Evolutionary conservation across 2,797 vertebrate species (phyloP).

Genomic region (Spatula clypeata): DNA sequence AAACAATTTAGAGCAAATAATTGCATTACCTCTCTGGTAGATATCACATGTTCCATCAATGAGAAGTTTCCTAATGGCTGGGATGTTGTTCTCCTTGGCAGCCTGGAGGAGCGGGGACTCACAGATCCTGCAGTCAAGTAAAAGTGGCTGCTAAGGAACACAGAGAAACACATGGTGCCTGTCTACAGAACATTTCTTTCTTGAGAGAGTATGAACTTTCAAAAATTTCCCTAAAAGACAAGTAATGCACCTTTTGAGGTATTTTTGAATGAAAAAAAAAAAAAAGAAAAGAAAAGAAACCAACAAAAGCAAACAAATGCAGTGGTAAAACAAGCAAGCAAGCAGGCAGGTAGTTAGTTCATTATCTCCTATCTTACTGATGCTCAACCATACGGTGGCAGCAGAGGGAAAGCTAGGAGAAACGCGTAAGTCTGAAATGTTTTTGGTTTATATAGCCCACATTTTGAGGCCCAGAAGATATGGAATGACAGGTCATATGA

Average conservation of each 20-base stretch:
- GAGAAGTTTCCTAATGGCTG: constrained; percentile 90
- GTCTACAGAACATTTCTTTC: neutral
- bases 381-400: neutral
- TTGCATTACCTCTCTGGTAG: constrained; percentile 89
- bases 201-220: neutral
- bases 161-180: neutral
- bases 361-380: neutral
- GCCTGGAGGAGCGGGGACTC: constrained; percentile 94
- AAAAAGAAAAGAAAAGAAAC: neutral
- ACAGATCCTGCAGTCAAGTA: constrained; percentile 83
- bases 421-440: rapidly evolving
- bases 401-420: neutral
- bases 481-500: rapidly evolving
- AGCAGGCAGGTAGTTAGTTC: neutral
- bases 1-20: neutral
- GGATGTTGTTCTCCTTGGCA: constrained; percentile 90
- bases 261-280: neutral
- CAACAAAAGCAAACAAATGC: rapidly evolving
- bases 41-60: constrained; percentile 89
- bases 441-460: neutral
- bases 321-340: neutral
- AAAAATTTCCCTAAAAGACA: neutral
- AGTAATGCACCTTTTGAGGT: neutral
- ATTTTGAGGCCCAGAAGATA: neutral
- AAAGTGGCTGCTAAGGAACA: neutral